Base-by-base conservation (phyloP, 2,113 vertebrate genomes). In the Bambusicola thoracicus region DNA sequence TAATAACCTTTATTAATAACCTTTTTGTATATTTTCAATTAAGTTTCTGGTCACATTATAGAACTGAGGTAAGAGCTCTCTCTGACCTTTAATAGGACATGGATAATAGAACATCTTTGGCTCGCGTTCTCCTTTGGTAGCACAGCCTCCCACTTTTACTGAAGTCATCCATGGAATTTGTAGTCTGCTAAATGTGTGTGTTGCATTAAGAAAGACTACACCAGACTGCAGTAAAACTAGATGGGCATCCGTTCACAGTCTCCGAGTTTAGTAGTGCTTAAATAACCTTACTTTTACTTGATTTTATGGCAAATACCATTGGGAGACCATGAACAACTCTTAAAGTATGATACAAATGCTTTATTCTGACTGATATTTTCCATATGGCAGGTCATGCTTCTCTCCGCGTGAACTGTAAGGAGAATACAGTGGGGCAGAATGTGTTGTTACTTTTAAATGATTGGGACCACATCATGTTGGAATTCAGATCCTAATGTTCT, bases 1-100 rank as follows among this genome's bases (percentile, higher is more conserved):
- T 95, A 96, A 94, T 94, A 95, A 87, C 81, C 76, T 93, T 84
- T 95, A 72, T 92, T 95, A 96, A 94, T 93, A 93, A 89, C 85
- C 76, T 93, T 84, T 94, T 69, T 0, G 19, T 95, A n/a, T 91
- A 91, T 72, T 96, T 97, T 96, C 95, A 95, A 93, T 96, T 95
- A 93, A 93, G 92, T 94, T 96, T 95, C 96, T 92, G 68, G 80
- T 95, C 89, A 91, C 92, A 95, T 94, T 92, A 92, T 40, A 84
- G 58, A 88, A 84, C 87, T 94, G 93, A 97, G 87, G 76, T 95
- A 96, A 96, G 90, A 91, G 85, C 44, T 90, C 76, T 81, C 66
- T 69, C 85, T 92, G 95, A 92, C 95, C 95, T 95, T 95, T 93
- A 72, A 69, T 76, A 95, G 87, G 85, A 94, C 91, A 79, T 58